These are phyloP conservation scores for Pangasius djambal DNA, from an alignment of 2,797 vertebrate species.

Conservation along the genomic window DNA sequence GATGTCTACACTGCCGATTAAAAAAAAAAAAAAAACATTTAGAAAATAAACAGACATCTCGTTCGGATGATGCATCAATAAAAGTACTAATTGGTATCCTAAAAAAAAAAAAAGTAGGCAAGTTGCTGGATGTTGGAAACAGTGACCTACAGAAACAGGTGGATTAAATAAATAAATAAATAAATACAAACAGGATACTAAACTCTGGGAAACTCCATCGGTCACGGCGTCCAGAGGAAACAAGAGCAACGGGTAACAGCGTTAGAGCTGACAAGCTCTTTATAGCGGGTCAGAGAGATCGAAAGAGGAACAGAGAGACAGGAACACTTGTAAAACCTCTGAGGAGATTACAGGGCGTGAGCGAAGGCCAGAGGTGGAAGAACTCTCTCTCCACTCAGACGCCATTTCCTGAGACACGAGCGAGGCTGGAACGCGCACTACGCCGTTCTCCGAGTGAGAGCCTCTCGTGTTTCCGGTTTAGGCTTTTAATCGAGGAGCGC, in stretches of 20 bases:
- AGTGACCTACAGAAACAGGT: neutral
- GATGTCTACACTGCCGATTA: neutral
- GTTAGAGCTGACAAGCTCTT: neutral
- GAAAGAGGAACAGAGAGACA: neutral
- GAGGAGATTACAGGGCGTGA: neutral
- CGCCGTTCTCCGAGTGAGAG: neutral
- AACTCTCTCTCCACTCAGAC: neutral
- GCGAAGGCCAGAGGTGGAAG: neutral
- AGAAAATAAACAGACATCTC: neutral
- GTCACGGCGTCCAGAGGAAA: neutral
- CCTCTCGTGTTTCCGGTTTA: no score
- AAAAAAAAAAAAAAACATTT: neutral
- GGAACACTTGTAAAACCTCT: neutral
- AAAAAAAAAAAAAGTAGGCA: neutral
- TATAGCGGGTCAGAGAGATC: neutral
- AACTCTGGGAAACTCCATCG: neutral
- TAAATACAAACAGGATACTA: no score
- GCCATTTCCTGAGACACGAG: neutral
- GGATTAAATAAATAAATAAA: no score
- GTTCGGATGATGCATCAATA: neutral
- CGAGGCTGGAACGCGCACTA: neutral
- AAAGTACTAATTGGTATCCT: neutral
- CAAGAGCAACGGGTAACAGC: conserved; percentile 2
- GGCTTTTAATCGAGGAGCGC: neutral
- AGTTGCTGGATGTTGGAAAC: neutral